A percentile compares a stretch with the other conserved stretches of the same genome.
phyloP scores from a whole-genome alignment of 2,113 vertebrate species.

The Protobothrops flavoviridis region DNA sequence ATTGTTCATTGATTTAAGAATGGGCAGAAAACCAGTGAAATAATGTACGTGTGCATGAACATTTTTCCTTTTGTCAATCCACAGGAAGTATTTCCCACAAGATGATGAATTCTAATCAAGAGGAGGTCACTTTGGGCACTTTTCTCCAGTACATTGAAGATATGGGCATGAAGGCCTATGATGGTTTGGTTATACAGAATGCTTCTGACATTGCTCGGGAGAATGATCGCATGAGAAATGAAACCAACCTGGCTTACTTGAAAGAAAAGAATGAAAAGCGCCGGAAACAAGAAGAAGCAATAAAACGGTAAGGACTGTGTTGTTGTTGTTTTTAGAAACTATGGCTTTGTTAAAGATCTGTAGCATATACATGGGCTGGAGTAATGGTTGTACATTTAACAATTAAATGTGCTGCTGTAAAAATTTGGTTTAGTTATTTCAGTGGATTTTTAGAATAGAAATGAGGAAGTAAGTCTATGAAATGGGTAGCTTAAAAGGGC shows the following conservation, averaged over 20 bases:
- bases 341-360: background rate
- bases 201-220: conserved; percentile 97
- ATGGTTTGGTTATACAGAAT: conserved; percentile 95
- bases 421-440: background rate
- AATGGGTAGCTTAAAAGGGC: background rate
- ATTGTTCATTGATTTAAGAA: background rate
- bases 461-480: background rate
- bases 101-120: conserved; percentile 92
- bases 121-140: conserved; percentile 82
- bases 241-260: conserved; percentile 90
- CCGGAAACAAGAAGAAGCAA: conserved; percentile 90
- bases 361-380: background rate
- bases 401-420: background rate
- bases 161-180: conserved; percentile 89
- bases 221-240: conserved; percentile 91
- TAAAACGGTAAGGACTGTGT: conserved; percentile 81
- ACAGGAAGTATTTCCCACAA: conserved; percentile 83
- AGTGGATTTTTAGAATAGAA: background rate
- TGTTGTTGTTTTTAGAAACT: background rate
- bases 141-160: conserved; percentile 97
- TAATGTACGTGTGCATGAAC: background rate
- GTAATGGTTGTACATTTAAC: background rate
- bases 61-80: conserved; percentile 51
- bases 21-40: background rate
- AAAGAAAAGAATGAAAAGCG: conserved; percentile 95